Evolutionary conservation across 2,797 vertebrate species (phyloP).

Genomic region (Betta splendens): DNA sequence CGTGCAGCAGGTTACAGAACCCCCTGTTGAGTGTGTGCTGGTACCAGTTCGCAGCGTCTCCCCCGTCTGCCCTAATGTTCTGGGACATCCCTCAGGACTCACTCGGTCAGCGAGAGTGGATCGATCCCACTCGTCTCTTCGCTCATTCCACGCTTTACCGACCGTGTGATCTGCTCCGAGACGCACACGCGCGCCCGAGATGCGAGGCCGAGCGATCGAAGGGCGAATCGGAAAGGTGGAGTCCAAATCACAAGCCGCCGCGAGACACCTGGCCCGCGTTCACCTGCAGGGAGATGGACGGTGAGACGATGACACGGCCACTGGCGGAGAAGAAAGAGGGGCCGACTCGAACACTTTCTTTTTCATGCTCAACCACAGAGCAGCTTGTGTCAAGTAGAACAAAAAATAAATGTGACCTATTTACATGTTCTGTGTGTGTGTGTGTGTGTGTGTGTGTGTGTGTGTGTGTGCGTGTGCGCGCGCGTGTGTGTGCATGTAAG

Average conservation of each 20-base stretch:
- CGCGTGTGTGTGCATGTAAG: conserved; percentile 31
- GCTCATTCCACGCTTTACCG: conserved; percentile 78
- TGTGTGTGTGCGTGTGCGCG: conserved; percentile 5
- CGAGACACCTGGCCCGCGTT: conserved; percentile 29
- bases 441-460: conserved; percentile 4
- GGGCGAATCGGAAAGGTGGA: conserved; percentile 17
- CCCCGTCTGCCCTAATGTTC: conserved; percentile 21
- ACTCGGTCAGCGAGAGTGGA: conserved; percentile 55
- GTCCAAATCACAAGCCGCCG: conserved; percentile 21
- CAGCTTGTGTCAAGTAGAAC: conserved; percentile 46
- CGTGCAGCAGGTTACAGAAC: too few relatives aligned
- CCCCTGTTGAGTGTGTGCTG: neutral
- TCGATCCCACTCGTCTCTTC: conserved; percentile 68
- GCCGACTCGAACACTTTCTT: conserved; percentile 3
- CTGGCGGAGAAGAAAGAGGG: neutral
- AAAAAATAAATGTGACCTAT: conserved; percentile 68
- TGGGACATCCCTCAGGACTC: conserved; percentile 55
- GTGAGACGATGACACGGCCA: conserved; percentile 10
- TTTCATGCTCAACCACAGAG: conserved; percentile 42
- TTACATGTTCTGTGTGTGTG: conserved; percentile 47
- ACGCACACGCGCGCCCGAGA: conserved; percentile 40
- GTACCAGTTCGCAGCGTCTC: conserved; percentile 2
- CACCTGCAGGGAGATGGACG: conserved; percentile 23
- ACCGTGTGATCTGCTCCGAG: conserved; percentile 78
- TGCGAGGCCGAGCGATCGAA: conserved; percentile 37